phyloP scores from a whole-genome alignment of 1,140 invertebrate genomes.

The Heliconius nattereri region DNA sequence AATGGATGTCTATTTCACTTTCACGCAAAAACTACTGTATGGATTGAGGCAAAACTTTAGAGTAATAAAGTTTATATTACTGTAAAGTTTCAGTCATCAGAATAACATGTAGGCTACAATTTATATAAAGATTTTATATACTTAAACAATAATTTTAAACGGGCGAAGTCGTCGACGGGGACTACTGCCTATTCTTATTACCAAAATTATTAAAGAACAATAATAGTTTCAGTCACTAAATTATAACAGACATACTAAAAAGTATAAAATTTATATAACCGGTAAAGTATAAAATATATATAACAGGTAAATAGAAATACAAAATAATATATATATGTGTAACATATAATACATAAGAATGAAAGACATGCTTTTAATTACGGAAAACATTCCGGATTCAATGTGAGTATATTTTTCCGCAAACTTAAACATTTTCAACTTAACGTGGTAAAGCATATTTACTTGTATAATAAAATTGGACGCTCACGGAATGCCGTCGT shows the following conservation, averaged over 20 bases:
- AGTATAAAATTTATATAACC: background rate
- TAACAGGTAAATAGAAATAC: background rate
- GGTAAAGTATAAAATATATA: background rate
- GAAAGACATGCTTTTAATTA: background rate
- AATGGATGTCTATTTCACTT: too few species aligned
- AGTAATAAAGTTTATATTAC: too few species aligned
- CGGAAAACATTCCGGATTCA: slow-evolving; percentile 2
- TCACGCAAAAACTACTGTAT: too few species aligned
- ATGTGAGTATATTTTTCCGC: slow-evolving; percentile 14
- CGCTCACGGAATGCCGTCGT: slow-evolving; percentile 30
- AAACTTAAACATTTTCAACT: slow-evolving; percentile 28
- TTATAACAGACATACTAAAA: too few species aligned
- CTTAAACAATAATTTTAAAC: too few species aligned
- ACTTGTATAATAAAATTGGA: slow-evolving; percentile 36
- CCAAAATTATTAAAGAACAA: too few species aligned
- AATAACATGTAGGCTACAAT: too few species aligned
- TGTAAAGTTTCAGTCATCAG: too few species aligned
- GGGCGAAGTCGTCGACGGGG: too few species aligned
- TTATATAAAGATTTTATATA: too few species aligned
- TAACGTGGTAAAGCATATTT: slow-evolving; percentile 32
- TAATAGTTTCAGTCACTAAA: background rate
- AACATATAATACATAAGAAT: background rate
- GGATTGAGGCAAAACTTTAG: too few species aligned
- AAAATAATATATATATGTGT: background rate
- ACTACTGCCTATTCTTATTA: too few species aligned